phyloP scores from a whole-genome alignment of 2,797 vertebrate species.

The Melanotaenia pygmaea region DNA sequence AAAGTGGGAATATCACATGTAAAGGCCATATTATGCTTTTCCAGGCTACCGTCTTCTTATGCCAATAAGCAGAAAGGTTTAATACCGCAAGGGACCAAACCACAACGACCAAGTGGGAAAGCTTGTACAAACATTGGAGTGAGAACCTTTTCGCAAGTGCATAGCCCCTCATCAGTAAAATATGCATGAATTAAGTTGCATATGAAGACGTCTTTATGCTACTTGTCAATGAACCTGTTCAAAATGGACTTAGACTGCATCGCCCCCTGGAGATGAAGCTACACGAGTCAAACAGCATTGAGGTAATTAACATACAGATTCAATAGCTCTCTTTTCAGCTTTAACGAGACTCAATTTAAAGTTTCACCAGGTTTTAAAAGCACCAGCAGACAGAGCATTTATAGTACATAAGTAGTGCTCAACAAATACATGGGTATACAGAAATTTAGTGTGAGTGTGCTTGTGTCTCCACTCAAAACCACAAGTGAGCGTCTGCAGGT shows the following conservation, averaged over 20 bases:
- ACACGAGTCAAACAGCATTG: constrained; percentile 45
- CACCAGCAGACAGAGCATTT: constrained; percentile 19
- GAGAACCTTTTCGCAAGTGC: constrained; percentile 60
- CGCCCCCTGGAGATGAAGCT: constrained; percentile 37
- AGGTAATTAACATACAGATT: constrained; percentile 67
- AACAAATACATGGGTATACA: background rate
- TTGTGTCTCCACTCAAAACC: constrained; percentile 7
- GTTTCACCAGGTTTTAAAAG: constrained; percentile 65
- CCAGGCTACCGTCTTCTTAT: constrained; percentile 28
- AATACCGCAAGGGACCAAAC: constrained; percentile 41
- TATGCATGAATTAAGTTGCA: constrained; percentile 72
- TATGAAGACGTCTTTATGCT: constrained; percentile 69
- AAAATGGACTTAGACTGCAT: constrained; percentile 47
- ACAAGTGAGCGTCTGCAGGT: constrained; percentile 16
- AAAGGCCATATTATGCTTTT: constrained; percentile 28
- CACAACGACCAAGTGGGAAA: constrained; percentile 60
- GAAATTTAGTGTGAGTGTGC: background rate
- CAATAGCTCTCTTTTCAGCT: constrained; percentile 60
- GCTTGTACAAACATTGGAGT: constrained; percentile 54
- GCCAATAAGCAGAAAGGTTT: constrained; percentile 49
- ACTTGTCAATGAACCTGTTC: constrained; percentile 69
- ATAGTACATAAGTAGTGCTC: background rate
- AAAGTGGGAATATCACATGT: background rate
- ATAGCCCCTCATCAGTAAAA: constrained; percentile 63
- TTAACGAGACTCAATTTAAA: constrained; percentile 63